Conservation (phyloP, 2,888 invertebrate genomes). For the Drosophila anceps region DNA sequence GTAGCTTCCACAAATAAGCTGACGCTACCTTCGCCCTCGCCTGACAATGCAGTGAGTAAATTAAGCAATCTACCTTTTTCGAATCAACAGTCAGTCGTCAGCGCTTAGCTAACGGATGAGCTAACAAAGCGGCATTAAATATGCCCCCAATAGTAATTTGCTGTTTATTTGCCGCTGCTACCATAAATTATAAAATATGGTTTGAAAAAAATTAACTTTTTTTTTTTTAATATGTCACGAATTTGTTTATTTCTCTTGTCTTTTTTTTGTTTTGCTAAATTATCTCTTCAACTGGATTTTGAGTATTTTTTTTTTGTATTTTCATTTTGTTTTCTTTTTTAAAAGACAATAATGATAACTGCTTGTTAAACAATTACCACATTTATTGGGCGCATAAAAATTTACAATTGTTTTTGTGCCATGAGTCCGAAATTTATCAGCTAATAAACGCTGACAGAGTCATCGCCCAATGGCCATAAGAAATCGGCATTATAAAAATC, state of each 20-base stretch:
- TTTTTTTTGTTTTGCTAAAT: neutral
- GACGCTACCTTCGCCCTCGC: conserved; percentile 40
- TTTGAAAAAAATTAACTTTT: neutral
- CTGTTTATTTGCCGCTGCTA: neutral
- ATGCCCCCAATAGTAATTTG: neutral
- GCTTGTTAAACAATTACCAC: conserved; percentile 4
- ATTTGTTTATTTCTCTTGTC: no score
- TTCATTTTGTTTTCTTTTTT: neutral
- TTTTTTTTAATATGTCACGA: neutral
- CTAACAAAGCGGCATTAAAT: conserved; percentile 17
- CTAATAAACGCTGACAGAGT: conserved; percentile 23
- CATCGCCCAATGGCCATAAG: conserved; percentile 26
- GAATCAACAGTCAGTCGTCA: neutral
- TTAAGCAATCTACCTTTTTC: conserved; percentile 24
- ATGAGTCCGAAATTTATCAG: conserved; percentile 39
- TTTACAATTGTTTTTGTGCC: conserved; percentile 49
- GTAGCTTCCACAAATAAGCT: conserved; percentile 58
- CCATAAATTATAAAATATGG: neutral
- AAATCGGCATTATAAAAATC: conserved; percentile 48
- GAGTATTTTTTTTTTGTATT: neutral
- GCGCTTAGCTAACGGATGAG: conserved; percentile 48
- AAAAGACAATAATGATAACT: conserved; percentile 18
- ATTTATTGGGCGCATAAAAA: conserved; percentile 20
- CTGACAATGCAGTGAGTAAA: conserved; percentile 67
- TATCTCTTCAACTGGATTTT: neutral